Evolutionary conservation across 2,888 invertebrate species (phyloP), one percentile per base, ranked within the genome.

Genomic region (Pogonocherus hispidulus): DNA sequence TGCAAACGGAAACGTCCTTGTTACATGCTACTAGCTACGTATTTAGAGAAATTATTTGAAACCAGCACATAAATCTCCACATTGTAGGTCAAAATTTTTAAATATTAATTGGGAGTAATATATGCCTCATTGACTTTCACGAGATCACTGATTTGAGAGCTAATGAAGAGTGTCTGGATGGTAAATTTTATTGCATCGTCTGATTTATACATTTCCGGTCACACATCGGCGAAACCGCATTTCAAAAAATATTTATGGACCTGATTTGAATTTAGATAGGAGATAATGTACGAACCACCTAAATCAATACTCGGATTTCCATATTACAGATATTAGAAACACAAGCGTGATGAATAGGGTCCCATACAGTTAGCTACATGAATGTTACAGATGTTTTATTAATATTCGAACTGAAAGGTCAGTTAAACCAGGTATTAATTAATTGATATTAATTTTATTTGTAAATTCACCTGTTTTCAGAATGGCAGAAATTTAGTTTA

Each of bases 121-220:
- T 35, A 18, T 20, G 54, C 37, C 54, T 54, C 35, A 37, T n/a
- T 37, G 54, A 54, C 54, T 54, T 54, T 54, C 54, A 54, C 54
- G 18, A 35, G 4, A 14, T 9, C 51, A 27, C 51, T 8, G 8
- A 27, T 52, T 14, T 23, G 16, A 16, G 23, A 52, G 9, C 27
- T n/a, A 52, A 23, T 23, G 14, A 23, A 52, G n/a, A 16, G 18
- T 2, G 5, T 41, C 41, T n/a, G 27, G 27, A 27, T 52, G 27
- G 27, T 35, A 35, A 35, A 54, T 18, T 32, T 35, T 16, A 37
- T 54, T 37, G 32, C 54, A 35, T 16, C 37, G 35, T n/a, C 11
- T 54, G 18, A 18, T 47, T 47, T 32, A 11, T 54, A 1, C 54
- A 2, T 37, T 54, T 54, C 35, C 23, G 23, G 32, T 32, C 52